phyloP scores from a whole-genome alignment of 2,888 invertebrate species.

The Scaptomyza caliginosa region DNA sequence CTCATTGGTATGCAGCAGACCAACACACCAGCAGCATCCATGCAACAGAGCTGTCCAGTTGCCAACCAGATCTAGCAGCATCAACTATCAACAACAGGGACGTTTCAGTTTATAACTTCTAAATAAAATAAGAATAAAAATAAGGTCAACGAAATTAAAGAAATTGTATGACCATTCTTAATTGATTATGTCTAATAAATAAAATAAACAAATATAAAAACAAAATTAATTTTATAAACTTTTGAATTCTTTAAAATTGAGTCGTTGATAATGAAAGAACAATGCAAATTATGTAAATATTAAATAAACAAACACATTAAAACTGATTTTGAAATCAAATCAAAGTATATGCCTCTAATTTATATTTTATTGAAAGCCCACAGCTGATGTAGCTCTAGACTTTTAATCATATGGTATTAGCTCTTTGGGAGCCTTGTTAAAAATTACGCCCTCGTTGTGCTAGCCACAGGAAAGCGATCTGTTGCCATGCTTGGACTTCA shows the following conservation, averaged over 20 bases:
- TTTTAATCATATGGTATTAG: not conserved
- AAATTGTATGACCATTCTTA: too few species aligned
- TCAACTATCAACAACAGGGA: not conserved
- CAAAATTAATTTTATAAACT: too few species aligned
- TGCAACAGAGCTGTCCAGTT: slow-evolving; percentile 8
- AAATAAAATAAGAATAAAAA: not conserved
- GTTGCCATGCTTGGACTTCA: slow-evolving; percentile 22
- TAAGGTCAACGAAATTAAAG: not conserved
- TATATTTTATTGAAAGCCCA: not conserved
- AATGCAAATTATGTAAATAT: too few species aligned
- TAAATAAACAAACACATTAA: too few species aligned
- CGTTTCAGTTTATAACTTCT: not conserved
- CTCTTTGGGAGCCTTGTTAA: not conserved
- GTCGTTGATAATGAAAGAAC: too few species aligned
- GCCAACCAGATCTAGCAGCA: slow-evolving; percentile 5
- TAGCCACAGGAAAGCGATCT: slow-evolving; percentile 1
- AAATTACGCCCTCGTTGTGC: slow-evolving; percentile 12
- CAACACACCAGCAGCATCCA: not conserved
- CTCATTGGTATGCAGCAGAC: slow-evolving; percentile 56
- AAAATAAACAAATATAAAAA: not conserved
- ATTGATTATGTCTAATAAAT: not conserved
- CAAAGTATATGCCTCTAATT: too few species aligned
- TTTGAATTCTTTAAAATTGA: too few species aligned
- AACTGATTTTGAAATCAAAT: too few species aligned
- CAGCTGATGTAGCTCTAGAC: not conserved